Evolutionary conservation across 1,140 invertebrate genomes (phyloP).

Genomic region (Macrocentrus cingulum): DNA sequence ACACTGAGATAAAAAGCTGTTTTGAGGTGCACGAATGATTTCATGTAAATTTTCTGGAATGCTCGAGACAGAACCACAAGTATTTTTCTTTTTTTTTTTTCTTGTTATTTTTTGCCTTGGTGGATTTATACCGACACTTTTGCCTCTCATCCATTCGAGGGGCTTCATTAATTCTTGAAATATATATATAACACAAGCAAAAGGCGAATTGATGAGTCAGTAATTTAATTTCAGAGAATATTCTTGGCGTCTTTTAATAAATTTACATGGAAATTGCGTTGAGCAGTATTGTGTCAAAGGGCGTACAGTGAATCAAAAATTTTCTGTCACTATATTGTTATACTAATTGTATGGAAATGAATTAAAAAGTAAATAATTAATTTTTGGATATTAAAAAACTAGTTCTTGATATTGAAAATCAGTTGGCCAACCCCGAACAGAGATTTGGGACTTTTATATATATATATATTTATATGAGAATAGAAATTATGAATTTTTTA

Average conservation of each 20-base stretch:
- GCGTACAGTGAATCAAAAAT: too few relatives aligned
- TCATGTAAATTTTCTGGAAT: constrained; percentile 16
- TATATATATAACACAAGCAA: background rate
- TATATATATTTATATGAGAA: too few relatives aligned
- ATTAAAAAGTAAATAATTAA: too few relatives aligned
- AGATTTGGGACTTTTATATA: too few relatives aligned
- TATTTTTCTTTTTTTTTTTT: constrained; percentile 2
- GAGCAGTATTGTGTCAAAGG: background rate
- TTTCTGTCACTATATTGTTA: too few relatives aligned
- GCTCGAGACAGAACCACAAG: background rate
- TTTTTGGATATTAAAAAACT: background rate
- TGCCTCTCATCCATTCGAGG: background rate
- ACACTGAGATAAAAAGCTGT: too few relatives aligned
- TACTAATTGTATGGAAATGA: too few relatives aligned
- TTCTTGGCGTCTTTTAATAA: constrained; percentile 21
- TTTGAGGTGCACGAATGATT: constrained; percentile 19
- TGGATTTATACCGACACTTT: constrained; percentile 4
- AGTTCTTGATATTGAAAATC: too few relatives aligned
- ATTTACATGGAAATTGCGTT: constrained; percentile 22
- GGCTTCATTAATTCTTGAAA: constrained; percentile 24
- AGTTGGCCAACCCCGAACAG: too few relatives aligned
- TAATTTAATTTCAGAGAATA: constrained; percentile 25
- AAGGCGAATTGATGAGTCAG: constrained; percentile 22
- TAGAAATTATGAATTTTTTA: too few relatives aligned
- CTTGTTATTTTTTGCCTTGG: background rate